These are phyloP conservation scores for Camelus bactrianus DNA, from an alignment of 2,113 vertebrate species.

Conservation along the genomic window DNA sequence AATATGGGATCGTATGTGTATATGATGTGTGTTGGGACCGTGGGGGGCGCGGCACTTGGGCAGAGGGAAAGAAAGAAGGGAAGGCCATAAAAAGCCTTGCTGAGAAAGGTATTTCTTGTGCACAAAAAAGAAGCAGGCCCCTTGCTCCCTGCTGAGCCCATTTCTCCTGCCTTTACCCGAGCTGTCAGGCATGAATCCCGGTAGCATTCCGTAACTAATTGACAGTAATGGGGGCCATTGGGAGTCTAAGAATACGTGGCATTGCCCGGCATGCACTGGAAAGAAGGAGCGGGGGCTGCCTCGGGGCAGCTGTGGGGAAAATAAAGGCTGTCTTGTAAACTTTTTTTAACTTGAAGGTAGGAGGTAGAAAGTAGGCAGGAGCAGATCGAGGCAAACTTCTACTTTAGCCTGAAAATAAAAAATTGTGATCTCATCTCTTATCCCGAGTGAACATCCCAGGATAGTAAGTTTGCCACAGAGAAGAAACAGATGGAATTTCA, in stretches of 20 bases:
- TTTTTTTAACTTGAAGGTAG: slow-evolving; percentile 74
- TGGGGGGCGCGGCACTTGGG: slow-evolving; percentile 6
- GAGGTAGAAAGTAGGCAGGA: slow-evolving; percentile 35
- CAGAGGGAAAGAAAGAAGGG: slow-evolving; percentile 75
- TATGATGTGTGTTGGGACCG: slow-evolving; percentile 53
- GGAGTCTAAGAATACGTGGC: slow-evolving; percentile 89
- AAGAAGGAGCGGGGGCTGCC: slow-evolving; percentile 70
- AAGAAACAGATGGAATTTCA: slow-evolving; percentile 79
- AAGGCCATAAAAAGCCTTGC: slow-evolving; percentile 82
- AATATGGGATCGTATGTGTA: slow-evolving; percentile 49
- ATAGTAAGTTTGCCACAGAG: neutral
- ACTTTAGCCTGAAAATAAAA: slow-evolving; percentile 64
- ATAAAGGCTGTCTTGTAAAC: slow-evolving; percentile 87
- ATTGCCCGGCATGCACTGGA: slow-evolving; percentile 87
- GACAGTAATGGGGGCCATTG: slow-evolving; percentile 92
- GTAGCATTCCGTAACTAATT: slow-evolving; percentile 93
- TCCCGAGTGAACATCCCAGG: slow-evolving; percentile 33
- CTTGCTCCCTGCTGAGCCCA: slow-evolving; percentile 91
- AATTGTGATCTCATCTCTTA: slow-evolving; percentile 28
- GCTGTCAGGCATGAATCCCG: slow-evolving; percentile 92
- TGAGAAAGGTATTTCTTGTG: slow-evolving; percentile 91
- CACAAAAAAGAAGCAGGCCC: slow-evolving; percentile 87
- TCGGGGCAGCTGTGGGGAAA: slow-evolving; percentile 86
- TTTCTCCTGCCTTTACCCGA: slow-evolving; percentile 90
- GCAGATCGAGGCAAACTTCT: slow-evolving; percentile 68